These are phyloP conservation scores for Tenthredo scrophulariae DNA, from an alignment of 2,888 invertebrate genomes.

Conservation along the genomic window DNA sequence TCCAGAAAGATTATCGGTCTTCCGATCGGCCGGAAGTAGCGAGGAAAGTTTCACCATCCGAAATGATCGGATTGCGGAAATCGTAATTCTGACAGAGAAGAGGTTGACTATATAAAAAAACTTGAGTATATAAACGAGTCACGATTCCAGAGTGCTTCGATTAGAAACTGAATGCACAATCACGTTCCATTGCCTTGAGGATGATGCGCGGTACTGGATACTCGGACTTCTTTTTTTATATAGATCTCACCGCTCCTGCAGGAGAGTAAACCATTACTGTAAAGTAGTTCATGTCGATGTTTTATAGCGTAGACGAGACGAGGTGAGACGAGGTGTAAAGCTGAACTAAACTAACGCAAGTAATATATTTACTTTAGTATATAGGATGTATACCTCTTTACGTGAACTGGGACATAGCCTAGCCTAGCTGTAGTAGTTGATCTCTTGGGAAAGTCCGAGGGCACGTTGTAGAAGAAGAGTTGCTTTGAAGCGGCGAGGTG, in stretches of 20 bases:
- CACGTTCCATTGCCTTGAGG: conserved; percentile 9
- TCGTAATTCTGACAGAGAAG: not conserved
- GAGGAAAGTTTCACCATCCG: not conserved
- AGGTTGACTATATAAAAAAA: not conserved
- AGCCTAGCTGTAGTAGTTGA: not conserved
- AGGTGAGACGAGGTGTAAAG: not conserved
- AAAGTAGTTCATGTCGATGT: not conserved
- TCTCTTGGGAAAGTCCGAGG: conserved; percentile 45
- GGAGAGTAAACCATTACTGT: not conserved
- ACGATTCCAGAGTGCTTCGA: conserved; percentile 27
- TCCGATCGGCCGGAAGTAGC: not conserved
- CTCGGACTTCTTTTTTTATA: not conserved
- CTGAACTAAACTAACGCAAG: not conserved
- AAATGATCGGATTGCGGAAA: not conserved
- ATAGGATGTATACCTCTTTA: not conserved
- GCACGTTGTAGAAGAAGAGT: not conserved
- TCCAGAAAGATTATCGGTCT: not conserved
- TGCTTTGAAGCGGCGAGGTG: not conserved
- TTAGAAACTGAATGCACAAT: conserved; percentile 44
- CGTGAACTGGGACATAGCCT: conserved; percentile 29
- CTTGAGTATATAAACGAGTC: conserved; percentile 21
- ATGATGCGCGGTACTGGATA: not conserved
- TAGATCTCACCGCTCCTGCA: not conserved
- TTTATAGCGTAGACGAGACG: not conserved
- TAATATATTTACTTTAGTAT: conserved; percentile 19